Base-by-base conservation (phyloP, 1,140 invertebrate genomes). In the Lasioglossum albipes region DNA sequence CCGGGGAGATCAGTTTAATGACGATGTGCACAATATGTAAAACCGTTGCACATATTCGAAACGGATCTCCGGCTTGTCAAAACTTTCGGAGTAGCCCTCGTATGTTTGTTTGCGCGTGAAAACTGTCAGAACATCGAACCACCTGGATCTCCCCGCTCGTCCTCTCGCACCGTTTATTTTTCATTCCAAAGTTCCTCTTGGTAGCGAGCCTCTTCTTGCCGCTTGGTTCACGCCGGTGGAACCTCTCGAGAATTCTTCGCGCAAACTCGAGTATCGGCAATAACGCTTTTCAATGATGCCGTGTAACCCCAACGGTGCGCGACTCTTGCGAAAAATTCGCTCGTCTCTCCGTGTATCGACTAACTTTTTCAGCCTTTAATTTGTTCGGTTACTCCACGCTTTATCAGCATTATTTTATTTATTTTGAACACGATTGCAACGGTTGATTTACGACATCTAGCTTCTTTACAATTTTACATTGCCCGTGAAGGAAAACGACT, bases 51-150 rank as follows among this genome's bases (percentile, higher is more conserved):
- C 10, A 27, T 22, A 68, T 68, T 49, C 45, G n/a, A 68, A 71
- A 54, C 22, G 41, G 42, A 66, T 66, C 20, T 27, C 31, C 2
- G 3, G 6, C 18, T 66, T 77, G 57, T 41, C 20, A 64, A 42
- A 70, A 45, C 36, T 57, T 42, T 69, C n/a, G 9, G 36, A 57
- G 41, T 22, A 49, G 61, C 41, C 27, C 54, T 77, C 3, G 66
- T 7, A 6, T 76, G 68, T 78, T 78, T 78, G 68, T 72, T 64
- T 52, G 68, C 57, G 68, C 57, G 57, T 78, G 68, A 72, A 72
- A 78, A 77, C 54, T 70, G 75, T 77, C 66, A 22, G 79, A 84
- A 85, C 81, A 68, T 81, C 64, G 69, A 85, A 85, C 79, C 67
- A 82, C 79, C 70, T 75, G 84, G 71, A 71, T 85, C 59, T 85